Conservation (phyloP, 2,113 vertebrate genomes). For the Ptychochromis oligacanthus region DNA sequence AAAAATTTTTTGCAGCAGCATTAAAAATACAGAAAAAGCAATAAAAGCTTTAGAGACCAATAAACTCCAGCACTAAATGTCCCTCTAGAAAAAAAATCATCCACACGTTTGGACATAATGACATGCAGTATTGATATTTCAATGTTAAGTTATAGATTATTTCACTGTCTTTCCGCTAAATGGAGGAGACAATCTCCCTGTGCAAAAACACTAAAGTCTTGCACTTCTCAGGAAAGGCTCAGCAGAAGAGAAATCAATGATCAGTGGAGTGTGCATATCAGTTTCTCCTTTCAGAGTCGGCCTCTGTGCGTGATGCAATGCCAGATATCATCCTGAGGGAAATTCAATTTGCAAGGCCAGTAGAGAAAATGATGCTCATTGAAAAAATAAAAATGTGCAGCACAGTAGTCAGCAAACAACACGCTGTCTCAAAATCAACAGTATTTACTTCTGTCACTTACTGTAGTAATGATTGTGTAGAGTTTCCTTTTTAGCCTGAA, state of each 20-base stretch:
- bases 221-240: slow-evolving; percentile 17
- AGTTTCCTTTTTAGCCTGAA: background rate
- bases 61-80: background rate
- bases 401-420: background rate
- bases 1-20: background rate
- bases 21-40: slow-evolving; percentile 5
- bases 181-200: slow-evolving; percentile 13
- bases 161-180: slow-evolving; percentile 1
- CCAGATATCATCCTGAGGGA: slow-evolving; percentile 39
- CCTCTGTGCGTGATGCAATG: slow-evolving; percentile 4
- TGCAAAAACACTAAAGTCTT: slow-evolving; percentile 10
- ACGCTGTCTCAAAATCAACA: background rate
- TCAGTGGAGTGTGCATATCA: slow-evolving; percentile 28
- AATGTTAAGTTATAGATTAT: slow-evolving; percentile 30
- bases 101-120: background rate
- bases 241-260: slow-evolving; percentile 54
- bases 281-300: slow-evolving; percentile 38
- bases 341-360: slow-evolving; percentile 48
- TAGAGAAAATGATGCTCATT: slow-evolving; percentile 28
- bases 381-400: background rate
- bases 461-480: background rate
- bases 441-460: background rate
- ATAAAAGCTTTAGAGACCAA: slow-evolving; percentile 18
- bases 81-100: background rate
- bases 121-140: slow-evolving; percentile 29